Evolutionary conservation across 2,888 invertebrate genomes (phyloP).

Genomic region (Cryptocephalus primarius): DNA sequence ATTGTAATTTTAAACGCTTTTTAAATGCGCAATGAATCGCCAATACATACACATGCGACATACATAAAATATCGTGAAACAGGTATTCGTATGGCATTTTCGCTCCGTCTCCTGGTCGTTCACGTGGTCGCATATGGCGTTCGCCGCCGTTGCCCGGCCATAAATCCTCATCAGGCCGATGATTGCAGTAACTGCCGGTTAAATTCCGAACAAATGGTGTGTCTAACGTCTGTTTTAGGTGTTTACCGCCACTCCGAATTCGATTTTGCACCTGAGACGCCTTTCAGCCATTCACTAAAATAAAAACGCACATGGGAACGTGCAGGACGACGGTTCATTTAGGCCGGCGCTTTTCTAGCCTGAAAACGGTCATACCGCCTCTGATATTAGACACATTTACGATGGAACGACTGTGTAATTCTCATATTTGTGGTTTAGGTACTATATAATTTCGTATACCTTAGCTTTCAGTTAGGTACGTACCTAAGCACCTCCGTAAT

Average conservation of each 20-base stretch:
- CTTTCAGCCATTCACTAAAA: neutral
- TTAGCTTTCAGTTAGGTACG: no score
- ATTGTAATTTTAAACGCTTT: no score
- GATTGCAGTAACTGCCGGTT: conserved; percentile 17
- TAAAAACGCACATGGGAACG: no score
- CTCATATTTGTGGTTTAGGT: no score
- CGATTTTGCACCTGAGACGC: conserved; percentile 21
- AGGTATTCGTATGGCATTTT: conserved; percentile 7
- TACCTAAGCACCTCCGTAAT: no score
- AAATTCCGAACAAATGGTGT: conserved; percentile 22
- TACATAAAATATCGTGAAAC: conserved; percentile 11
- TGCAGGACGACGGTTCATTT: no score
- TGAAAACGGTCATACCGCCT: no score
- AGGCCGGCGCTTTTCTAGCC: no score
- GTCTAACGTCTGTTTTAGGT: conserved; percentile 23
- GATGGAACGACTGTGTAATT: no score
- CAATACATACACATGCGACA: neutral
- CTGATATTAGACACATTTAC: no score
- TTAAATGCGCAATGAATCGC: neutral
- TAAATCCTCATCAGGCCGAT: conserved; percentile 19
- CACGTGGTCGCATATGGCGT: conserved; percentile 15
- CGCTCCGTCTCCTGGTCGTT: conserved; percentile 2
- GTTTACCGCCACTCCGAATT: conserved; percentile 20
- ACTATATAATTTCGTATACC: no score
- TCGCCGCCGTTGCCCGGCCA: conserved; percentile 9